Conservation (phyloP, 2,113 vertebrate genomes). For the Guaruba guarouba region DNA sequence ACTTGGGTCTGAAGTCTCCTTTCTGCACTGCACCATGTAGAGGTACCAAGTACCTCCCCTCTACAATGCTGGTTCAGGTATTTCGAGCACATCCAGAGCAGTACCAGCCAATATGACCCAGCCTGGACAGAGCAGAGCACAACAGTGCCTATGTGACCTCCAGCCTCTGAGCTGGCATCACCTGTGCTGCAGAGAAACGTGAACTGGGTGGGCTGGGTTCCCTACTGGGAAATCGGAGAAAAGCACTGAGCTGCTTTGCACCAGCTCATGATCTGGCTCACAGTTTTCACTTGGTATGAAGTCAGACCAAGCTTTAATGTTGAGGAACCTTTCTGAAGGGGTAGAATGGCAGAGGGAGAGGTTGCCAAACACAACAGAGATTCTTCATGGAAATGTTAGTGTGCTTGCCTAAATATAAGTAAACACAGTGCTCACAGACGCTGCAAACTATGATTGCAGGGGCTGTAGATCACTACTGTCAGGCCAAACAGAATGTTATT, state of each 20-base stretch:
- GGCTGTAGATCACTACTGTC: conserved; percentile 42
- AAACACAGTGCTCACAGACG: conserved; percentile 30
- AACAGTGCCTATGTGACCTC: neutral
- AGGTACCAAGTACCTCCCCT: too few relatives aligned
- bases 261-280: neutral
- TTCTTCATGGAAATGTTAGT: neutral
- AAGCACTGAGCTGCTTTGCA: neutral
- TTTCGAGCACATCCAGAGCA: neutral
- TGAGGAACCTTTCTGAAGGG: neutral
- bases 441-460: conserved; percentile 11
- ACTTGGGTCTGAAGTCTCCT: neutral
- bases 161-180: neutral
- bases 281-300: neutral
- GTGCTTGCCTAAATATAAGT: neutral
- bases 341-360: neutral
- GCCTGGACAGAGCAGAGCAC: neutral
- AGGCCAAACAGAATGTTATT: conserved; percentile 16
- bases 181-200: accelerated
- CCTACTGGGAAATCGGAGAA: neutral
- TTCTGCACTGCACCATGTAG: neutral
- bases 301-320: neutral
- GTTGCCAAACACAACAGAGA: neutral
- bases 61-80: neutral
- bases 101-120: neutral
- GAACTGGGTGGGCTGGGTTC: neutral